These are phyloP conservation scores for Temnothorax ravouxi DNA, from an alignment of 2,888 invertebrate genomes.

Conservation along the genomic window DNA sequence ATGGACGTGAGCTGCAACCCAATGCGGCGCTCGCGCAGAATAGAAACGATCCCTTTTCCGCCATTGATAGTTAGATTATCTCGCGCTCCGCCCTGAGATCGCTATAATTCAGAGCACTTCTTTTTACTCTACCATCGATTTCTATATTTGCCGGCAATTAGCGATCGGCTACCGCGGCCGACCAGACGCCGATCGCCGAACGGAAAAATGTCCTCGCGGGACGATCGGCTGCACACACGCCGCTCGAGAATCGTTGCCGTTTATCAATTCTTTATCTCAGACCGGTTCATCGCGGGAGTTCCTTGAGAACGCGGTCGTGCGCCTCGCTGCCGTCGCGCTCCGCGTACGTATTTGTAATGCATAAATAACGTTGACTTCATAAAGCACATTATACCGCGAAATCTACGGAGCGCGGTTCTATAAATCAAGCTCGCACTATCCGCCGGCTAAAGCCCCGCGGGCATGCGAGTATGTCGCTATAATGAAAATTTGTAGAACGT, in stretches of 20 bases:
- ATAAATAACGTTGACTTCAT: conserved; percentile 67
- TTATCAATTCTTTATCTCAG: conserved; percentile 63
- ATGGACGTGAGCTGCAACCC: conserved; percentile 20
- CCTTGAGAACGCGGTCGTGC: conserved; percentile 29
- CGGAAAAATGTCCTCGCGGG: conserved; percentile 45
- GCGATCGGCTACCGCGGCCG: conserved; percentile 15
- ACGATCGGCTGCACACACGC: background rate
- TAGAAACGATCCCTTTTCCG: conserved; percentile 25
- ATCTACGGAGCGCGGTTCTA: conserved; percentile 54
- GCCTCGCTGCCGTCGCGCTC: conserved; percentile 22
- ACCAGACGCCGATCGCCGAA: background rate
- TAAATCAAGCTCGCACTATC: conserved; percentile 64
- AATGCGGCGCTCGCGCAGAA: conserved; percentile 32
- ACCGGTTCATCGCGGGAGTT: conserved; percentile 65
- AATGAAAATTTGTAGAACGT: conserved; percentile 72
- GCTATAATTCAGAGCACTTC: conserved; percentile 40
- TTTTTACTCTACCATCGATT: conserved; percentile 32
- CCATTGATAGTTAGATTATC: conserved; percentile 71
- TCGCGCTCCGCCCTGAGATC: background rate
- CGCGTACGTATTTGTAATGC: conserved; percentile 43
- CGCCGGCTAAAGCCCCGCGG: conserved; percentile 15
- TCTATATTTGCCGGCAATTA: conserved; percentile 41
- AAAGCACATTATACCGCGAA: conserved; percentile 68
- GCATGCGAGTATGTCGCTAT: conserved; percentile 50
- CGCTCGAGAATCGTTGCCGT: conserved; percentile 26